Conservation (phyloP, 2,113 vertebrate species). For the Mustela lutreola region DNA sequence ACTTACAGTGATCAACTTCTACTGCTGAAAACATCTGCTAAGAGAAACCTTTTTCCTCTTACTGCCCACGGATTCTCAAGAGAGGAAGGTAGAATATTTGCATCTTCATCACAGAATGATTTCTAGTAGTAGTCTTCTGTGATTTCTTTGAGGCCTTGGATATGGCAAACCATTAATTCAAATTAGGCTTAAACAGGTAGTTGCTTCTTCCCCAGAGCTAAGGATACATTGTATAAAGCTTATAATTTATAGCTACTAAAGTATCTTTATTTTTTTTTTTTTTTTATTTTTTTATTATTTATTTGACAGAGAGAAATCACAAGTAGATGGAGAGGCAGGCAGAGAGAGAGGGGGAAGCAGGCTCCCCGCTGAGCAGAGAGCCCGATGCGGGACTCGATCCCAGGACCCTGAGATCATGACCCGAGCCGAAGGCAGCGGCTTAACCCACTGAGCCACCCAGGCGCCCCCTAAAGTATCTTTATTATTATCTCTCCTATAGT, state of each 20-base stretch:
- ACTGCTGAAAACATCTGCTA: constrained; percentile 22
- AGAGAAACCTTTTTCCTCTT: constrained; percentile 36
- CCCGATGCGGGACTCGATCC: too few relatives aligned
- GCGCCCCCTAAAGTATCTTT: background rate
- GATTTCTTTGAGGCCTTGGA: constrained; percentile 34
- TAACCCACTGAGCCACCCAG: too few relatives aligned
- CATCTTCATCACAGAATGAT: constrained; percentile 43
- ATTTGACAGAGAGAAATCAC: too few relatives aligned
- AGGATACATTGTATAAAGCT: background rate
- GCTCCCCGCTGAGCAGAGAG: too few relatives aligned
- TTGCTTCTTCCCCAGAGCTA: background rate
- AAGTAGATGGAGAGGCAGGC: too few relatives aligned
- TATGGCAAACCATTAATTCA: constrained; percentile 37
- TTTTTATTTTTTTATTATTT: too few relatives aligned
- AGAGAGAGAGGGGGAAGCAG: too few relatives aligned
- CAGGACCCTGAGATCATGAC: too few relatives aligned
- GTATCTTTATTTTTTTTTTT: background rate
- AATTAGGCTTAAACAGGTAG: background rate
- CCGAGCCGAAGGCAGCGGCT: too few relatives aligned
- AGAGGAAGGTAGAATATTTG: background rate
- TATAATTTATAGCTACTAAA: background rate
- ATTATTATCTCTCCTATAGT: background rate
- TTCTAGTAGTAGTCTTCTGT: constrained; percentile 12
- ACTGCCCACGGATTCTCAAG: background rate
- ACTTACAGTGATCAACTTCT: background rate